A percentile compares a stretch with the other conserved stretches of the same genome.
phyloP scores from a whole-genome alignment of 1,140 invertebrate genomes.

The Stegodyphus dumicola region DNA sequence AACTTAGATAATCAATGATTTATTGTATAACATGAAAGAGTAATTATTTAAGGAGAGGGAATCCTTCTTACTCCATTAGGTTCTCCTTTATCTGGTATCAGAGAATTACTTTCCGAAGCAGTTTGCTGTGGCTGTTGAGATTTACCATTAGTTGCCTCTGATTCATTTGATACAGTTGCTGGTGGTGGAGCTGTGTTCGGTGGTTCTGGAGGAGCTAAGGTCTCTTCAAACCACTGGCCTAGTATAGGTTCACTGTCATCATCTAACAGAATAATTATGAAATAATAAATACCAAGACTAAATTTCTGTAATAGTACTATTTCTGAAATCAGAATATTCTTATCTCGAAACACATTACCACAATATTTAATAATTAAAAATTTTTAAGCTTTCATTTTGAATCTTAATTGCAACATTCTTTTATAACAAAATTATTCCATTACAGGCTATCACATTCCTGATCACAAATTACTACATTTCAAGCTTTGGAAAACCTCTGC shows the following conservation, averaged over 20 bases:
- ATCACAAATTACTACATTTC: too few relatives aligned
- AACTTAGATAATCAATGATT: too few relatives aligned
- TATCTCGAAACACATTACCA: neutral
- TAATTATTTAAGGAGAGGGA: neutral
- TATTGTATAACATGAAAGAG: too few relatives aligned
- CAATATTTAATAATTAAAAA: neutral
- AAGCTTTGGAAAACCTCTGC: too few relatives aligned
- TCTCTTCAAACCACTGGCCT: constrained; percentile 93
- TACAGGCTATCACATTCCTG: too few relatives aligned
- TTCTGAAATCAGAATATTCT: neutral
- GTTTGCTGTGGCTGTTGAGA: constrained; percentile 64
- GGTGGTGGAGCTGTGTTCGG: constrained; percentile 64
- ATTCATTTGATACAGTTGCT: constrained; percentile 65
- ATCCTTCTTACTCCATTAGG: constrained; percentile 80
- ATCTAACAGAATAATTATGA: constrained; percentile 64
- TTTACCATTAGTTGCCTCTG: constrained; percentile 64
- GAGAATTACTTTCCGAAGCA: constrained; percentile 66
- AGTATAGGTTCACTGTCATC: constrained; percentile 92
- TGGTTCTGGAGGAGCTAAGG: constrained; percentile 77
- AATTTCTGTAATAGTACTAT: neutral
- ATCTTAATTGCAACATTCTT: too few relatives aligned
- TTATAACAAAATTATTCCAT: too few relatives aligned
- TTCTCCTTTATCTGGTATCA: constrained; percentile 90
- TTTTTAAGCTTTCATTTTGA: too few relatives aligned
- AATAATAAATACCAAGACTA: neutral